phyloP scores from a whole-genome alignment of 2,888 invertebrate genomes.

The Vanessa cardui region DNA sequence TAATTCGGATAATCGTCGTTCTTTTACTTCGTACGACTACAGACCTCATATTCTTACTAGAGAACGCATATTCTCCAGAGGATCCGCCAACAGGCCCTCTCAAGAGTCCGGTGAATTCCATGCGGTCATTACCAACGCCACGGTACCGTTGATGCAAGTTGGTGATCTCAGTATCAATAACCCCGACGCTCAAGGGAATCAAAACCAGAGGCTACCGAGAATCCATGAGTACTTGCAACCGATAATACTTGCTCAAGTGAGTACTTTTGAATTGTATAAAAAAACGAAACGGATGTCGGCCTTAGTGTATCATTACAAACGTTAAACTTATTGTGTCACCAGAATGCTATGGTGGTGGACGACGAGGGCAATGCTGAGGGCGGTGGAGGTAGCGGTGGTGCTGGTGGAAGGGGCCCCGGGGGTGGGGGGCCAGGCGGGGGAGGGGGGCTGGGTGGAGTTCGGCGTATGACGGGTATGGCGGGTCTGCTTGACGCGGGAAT shows the following conservation, averaged over 20 bases:
- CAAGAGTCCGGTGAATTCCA: constrained; percentile 57
- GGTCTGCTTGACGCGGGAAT: constrained; percentile 70
- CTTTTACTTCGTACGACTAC: constrained; percentile 50
- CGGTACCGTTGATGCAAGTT: constrained; percentile 83
- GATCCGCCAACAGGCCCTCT: constrained; percentile 40
- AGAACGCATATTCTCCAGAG: constrained; percentile 49
- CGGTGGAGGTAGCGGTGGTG: constrained; percentile 39
- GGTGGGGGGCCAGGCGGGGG: constrained; percentile 44
- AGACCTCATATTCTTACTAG: constrained; percentile 54
- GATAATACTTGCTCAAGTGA: constrained; percentile 77
- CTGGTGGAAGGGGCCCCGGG: constrained; percentile 24
- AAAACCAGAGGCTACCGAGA: constrained; percentile 60
- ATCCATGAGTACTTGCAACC: constrained; percentile 77
- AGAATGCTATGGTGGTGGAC: constrained; percentile 79
- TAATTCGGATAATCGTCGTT: constrained; percentile 49
- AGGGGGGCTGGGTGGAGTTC: constrained; percentile 49
- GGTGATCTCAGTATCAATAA: constrained; percentile 76
- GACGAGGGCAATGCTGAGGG: constrained; percentile 57
- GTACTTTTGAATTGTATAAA: constrained; percentile 14
- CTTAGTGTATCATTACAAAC: not conserved
- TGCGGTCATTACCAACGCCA: constrained; percentile 62
- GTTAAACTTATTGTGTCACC: constrained; percentile 20
- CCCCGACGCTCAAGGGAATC: constrained; percentile 51
- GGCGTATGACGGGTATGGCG: constrained; percentile 65
- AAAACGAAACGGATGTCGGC: not conserved